Percentiles rank a stretch among this genome's conserved stretches.
phyloP scores from a whole-genome alignment of 2,888 invertebrate species.

The Euplexia lucipara region DNA sequence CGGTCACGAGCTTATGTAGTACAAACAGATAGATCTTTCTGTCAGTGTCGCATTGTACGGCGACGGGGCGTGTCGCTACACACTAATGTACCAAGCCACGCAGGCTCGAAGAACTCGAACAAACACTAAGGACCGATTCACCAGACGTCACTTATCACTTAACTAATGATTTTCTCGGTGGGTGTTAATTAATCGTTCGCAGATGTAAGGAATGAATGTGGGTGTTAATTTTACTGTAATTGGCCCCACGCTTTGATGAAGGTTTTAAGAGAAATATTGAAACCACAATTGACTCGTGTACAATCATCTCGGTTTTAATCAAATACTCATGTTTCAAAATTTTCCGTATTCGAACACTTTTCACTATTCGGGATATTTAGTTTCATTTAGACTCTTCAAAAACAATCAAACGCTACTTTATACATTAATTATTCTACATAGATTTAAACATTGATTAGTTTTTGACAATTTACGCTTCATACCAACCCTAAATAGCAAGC shows the following conservation, averaged over 20 bases:
- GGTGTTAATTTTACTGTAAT: conserved; percentile 46
- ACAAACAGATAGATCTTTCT: conserved; percentile 83
- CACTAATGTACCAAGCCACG: conserved; percentile 45
- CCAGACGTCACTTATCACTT: conserved; percentile 61
- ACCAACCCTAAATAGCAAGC: conserved; percentile 29
- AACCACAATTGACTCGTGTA: conserved; percentile 40
- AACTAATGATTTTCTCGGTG: conserved; percentile 61
- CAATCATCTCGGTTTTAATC: conserved; percentile 28
- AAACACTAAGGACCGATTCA: conserved; percentile 47
- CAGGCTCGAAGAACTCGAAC: conserved; percentile 22
- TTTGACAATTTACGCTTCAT: conserved; percentile 12
- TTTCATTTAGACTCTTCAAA: conserved; percentile 27
- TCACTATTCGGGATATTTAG: conserved; percentile 10
- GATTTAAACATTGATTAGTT: conserved; percentile 6
- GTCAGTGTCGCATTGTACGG: conserved; percentile 73
- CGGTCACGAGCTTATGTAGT: conserved; percentile 81
- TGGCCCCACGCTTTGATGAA: conserved; percentile 27
- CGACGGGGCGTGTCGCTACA: conserved; percentile 63
- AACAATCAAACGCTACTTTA: conserved; percentile 9
- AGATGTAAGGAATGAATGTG: conserved; percentile 44
- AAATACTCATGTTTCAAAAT: conserved; percentile 14
- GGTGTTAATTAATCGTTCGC: conserved; percentile 62
- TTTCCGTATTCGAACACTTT: conserved; percentile 3
- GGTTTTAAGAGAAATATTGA: conserved; percentile 36
- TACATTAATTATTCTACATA: background rate